Conservation (phyloP, 2,888 invertebrate species). For the Diadromus collaris region DNA sequence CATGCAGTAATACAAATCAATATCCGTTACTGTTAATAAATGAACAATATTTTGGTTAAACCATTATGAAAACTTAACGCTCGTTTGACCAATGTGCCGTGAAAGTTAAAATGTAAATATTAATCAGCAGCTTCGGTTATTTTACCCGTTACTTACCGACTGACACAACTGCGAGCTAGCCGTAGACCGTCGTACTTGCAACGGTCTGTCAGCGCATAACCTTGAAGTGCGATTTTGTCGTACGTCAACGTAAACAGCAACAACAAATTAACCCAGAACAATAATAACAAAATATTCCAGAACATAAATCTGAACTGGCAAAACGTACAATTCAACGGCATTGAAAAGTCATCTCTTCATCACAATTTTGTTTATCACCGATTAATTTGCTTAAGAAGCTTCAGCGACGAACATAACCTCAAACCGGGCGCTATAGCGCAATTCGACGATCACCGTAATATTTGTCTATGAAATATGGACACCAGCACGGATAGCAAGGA, state of each 20-base stretch:
- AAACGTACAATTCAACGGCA: not conserved
- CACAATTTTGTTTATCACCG: not conserved
- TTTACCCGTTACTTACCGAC: too few relatives aligned
- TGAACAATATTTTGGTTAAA: too few relatives aligned
- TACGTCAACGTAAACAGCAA: not conserved
- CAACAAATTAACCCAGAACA: not conserved
- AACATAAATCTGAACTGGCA: not conserved
- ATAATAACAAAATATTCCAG: too few relatives aligned
- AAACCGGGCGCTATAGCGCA: not conserved
- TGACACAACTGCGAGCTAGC: too few relatives aligned
- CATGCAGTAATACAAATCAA: too few relatives aligned
- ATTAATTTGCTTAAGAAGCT: not conserved
- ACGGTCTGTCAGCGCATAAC: not conserved
- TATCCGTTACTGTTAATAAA: too few relatives aligned
- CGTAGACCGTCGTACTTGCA: not conserved
- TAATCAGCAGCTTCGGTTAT: too few relatives aligned
- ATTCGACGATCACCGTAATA: not conserved
- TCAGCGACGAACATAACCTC: slow-evolving; percentile 7
- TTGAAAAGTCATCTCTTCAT: not conserved
- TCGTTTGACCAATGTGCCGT: too few relatives aligned
- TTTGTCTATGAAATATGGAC: slow-evolving; percentile 71
- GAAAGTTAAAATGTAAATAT: too few relatives aligned
- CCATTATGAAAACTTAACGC: too few relatives aligned
- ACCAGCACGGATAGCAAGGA: slow-evolving; percentile 81
- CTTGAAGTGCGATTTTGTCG: not conserved